Conservation (phyloP, 2,888 invertebrate species). For the Rhagophthalmus giganteus region DNA sequence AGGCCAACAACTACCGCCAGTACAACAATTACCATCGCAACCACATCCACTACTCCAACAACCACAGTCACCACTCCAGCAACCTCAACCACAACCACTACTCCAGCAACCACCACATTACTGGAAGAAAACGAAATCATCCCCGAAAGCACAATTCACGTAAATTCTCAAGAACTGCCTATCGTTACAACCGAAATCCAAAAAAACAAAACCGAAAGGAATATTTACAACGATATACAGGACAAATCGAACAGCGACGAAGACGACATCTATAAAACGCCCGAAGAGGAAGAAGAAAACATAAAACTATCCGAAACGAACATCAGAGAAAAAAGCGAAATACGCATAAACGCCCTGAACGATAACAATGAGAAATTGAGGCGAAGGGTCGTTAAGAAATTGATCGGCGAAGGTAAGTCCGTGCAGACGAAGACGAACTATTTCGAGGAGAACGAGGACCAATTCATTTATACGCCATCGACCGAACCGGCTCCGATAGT, state of each 20-base stretch:
- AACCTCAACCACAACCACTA: constrained; percentile 1
- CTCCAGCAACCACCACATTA: constrained; percentile 2
- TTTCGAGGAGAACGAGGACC: neutral
- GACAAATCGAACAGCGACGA: constrained; percentile 35
- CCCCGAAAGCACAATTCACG: neutral
- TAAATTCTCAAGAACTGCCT: neutral
- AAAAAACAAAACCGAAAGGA: constrained; percentile 5
- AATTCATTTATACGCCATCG: constrained; percentile 2
- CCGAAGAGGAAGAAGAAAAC: constrained; percentile 50
- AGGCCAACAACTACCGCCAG: constrained; percentile 13
- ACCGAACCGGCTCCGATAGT: constrained; percentile 43
- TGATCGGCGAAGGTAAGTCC: constrained; percentile 13
- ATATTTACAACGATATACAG: constrained; percentile 15
- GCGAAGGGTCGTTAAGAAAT: constrained; percentile 9
- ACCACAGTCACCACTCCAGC: constrained; percentile 1
- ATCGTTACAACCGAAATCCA: neutral
- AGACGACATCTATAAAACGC: constrained; percentile 22
- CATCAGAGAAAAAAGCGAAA: constrained; percentile 51
- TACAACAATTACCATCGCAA: constrained; percentile 6
- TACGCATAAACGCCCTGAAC: constrained; percentile 25
- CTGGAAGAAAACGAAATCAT: neutral
- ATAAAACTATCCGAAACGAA: constrained; percentile 55
- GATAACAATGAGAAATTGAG: constrained; percentile 7
- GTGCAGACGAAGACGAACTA: constrained; percentile 5
- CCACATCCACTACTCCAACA: neutral